These are phyloP conservation scores for Grantiella picta DNA, from an alignment of 2,113 vertebrate genomes.

Conservation along the genomic window DNA sequence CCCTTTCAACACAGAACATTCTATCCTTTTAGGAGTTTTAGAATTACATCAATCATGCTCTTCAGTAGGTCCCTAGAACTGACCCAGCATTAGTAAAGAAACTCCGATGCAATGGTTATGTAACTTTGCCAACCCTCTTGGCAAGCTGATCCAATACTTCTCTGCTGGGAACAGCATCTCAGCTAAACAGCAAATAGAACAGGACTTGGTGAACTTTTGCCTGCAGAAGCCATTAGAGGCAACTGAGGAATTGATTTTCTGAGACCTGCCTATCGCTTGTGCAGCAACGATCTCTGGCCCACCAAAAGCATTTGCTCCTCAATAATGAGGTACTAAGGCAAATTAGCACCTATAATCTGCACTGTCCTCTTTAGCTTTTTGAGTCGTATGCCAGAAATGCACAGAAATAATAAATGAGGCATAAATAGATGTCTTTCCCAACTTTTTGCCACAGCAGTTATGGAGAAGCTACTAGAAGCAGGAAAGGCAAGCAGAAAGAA, in stretches of 20 bases:
- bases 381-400: background rate
- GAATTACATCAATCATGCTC: background rate
- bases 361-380: background rate
- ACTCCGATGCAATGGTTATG: accelerated
- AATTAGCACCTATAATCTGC: background rate
- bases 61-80: background rate
- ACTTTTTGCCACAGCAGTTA: background rate
- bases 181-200: background rate
- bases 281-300: background rate
- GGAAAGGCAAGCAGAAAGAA: background rate
- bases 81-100: background rate
- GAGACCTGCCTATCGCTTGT: background rate
- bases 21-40: background rate
- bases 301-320: background rate
- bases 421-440: background rate
- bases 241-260: background rate
- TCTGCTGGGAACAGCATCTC: background rate
- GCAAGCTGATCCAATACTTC: background rate
- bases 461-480: background rate
- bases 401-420: background rate
- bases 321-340: background rate
- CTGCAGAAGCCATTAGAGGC: background rate
- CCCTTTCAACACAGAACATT: background rate
- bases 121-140: background rate
- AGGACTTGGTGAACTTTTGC: background rate